phyloP scores from a whole-genome alignment of 2,113 vertebrate genomes.

The Scartelaos histophorus region DNA sequence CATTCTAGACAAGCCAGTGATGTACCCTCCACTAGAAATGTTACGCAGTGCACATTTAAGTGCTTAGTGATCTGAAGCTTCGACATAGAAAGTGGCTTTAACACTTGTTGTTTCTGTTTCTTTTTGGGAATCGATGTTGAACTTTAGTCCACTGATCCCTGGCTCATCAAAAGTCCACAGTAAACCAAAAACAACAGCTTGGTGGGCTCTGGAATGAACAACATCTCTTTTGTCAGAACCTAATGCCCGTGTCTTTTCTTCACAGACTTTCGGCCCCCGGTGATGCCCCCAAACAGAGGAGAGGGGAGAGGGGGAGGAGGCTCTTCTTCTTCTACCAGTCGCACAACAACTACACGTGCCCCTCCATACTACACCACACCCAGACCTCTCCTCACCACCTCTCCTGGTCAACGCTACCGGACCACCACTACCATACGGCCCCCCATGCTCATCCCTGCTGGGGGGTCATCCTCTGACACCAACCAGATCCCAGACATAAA shows the following conservation, averaged over 20 bases:
- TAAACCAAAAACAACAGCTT: slow-evolving; percentile 9
- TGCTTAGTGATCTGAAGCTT: neutral
- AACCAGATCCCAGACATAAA: slow-evolving; percentile 72
- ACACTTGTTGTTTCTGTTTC: slow-evolving; percentile 13
- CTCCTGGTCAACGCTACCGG: slow-evolving; percentile 79
- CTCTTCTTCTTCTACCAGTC: slow-evolving; percentile 77
- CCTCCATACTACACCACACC: slow-evolving; percentile 76
- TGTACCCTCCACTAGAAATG: too few relatives aligned
- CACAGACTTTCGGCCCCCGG: slow-evolving; percentile 62
- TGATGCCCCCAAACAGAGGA: slow-evolving; percentile 60
- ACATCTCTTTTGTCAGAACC: neutral
- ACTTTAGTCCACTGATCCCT: neutral
- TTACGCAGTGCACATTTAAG: neutral
- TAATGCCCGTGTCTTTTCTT: slow-evolving; percentile 7
- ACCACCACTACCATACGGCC: slow-evolving; percentile 80
- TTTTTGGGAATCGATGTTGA: slow-evolving; percentile 16
- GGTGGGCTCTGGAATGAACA: slow-evolving; percentile 5
- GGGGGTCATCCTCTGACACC: slow-evolving; percentile 56
- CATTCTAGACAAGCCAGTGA: too few relatives aligned
- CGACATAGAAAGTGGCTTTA: slow-evolving; percentile 6
- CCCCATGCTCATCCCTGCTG: slow-evolving; percentile 43
- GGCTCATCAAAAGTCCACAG: slow-evolving; percentile 11
- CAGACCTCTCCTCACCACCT: slow-evolving; percentile 78
- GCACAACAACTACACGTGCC: slow-evolving; percentile 77
- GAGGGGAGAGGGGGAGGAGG: slow-evolving; percentile 29